These are phyloP conservation scores for Drosophila nigricruria DNA, from an alignment of 2,888 invertebrate species.

Conservation along the genomic window DNA sequence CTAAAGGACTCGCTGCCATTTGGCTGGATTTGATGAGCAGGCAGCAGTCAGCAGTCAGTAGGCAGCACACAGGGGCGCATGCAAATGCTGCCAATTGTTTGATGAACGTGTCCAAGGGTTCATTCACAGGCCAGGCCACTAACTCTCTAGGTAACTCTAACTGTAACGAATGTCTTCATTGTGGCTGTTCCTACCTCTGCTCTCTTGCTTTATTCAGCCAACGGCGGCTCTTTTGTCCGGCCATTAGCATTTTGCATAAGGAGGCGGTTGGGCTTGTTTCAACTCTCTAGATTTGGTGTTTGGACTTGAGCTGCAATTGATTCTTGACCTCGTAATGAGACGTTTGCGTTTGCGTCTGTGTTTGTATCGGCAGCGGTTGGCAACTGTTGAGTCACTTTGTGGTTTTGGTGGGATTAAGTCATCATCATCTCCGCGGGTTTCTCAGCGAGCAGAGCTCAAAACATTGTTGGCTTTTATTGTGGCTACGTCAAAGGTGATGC, in stretches of 20 bases:
- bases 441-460: constrained; percentile 2
- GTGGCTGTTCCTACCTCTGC: constrained; percentile 7
- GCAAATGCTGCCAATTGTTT: constrained; percentile 76
- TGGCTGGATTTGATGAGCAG: constrained; percentile 43
- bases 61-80: constrained; percentile 38
- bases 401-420: constrained; percentile 67
- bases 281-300: constrained; percentile 36
- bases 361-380: constrained; percentile 16
- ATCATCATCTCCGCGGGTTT: constrained; percentile 59
- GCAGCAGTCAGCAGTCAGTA: constrained; percentile 13
- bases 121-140: constrained; percentile 58
- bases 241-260: constrained; percentile 64
- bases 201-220: constrained; percentile 5
- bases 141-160: constrained; percentile 55
- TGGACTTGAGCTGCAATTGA: constrained; percentile 59
- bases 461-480: constrained; percentile 9
- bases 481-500: constrained; percentile 35
- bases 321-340: constrained; percentile 75
- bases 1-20: constrained; percentile 56
- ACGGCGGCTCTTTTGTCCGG: constrained; percentile 46
- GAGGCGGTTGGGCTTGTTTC: constrained; percentile 41
- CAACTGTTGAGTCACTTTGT: constrained; percentile 54
- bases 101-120: constrained; percentile 82
- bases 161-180: constrained; percentile 74
- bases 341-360: constrained; percentile 53